phyloP scores from a whole-genome alignment of 2,113 vertebrate species.

The Ramphastos sulfuratus region DNA sequence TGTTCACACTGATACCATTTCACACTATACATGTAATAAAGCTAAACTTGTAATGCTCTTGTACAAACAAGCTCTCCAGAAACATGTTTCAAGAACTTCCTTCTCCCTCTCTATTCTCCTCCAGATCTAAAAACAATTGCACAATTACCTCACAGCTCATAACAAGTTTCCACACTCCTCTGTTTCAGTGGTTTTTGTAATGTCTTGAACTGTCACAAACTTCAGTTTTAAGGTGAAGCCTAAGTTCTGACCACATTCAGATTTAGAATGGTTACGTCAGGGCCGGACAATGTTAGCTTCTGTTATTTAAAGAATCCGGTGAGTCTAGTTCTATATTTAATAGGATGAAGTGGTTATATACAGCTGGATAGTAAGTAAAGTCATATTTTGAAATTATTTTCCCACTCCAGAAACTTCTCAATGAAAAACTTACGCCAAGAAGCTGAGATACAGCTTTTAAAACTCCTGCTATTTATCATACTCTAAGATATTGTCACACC shows the following conservation, averaged over 20 bases:
- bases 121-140: neutral
- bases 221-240: neutral
- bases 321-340: constrained; percentile 59
- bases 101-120: neutral
- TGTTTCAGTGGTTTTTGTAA: neutral
- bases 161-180: neutral
- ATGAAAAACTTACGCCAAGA: neutral
- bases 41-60: neutral
- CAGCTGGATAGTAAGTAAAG: neutral
- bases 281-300: neutral
- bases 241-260: neutral
- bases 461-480: neutral
- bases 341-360: neutral
- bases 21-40: neutral
- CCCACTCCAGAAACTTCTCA: neutral
- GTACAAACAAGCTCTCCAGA: neutral
- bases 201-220: neutral
- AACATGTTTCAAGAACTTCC: neutral
- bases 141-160: neutral
- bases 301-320: constrained; percentile 21
- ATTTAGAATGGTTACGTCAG: constrained; percentile 10
- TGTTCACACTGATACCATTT: neutral
- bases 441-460: neutral
- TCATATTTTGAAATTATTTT: neutral
- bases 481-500: neutral